Evolutionary conservation across 2,113 vertebrate genomes (phyloP), one percentile per base, ranked within the genome.

Genomic region (Eurypyga helias): DNA sequence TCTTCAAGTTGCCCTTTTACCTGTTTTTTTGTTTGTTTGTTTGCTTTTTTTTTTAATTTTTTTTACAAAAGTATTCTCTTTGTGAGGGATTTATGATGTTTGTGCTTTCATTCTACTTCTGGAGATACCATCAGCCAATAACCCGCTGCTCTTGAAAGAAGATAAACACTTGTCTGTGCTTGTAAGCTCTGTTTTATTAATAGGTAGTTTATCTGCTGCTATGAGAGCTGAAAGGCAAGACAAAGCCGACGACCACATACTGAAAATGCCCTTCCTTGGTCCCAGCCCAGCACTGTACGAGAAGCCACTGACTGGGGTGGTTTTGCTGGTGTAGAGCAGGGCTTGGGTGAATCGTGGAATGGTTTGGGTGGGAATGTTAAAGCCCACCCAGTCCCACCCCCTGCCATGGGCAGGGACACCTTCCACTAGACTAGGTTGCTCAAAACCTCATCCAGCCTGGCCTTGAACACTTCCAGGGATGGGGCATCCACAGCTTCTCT

Each of bases 181-280:
- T n/a, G 23, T 34, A 43, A 80, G 64, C 24, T 71, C 41, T 24
- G 51, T 31, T 73, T 78, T 66, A 16, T 94, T 71, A 87, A 85
- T 3, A 19, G 17, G 4, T 17, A 28, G 41, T 78, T 90, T 66
- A 58, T 93, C 82, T 77, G 60, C 36, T 57, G 34, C 67, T 76
- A 6, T 18, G 13, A 49, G 71, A 77, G 64, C 72, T 80, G 33
- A 75, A 46, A 33, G 23, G 8, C 3, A 6, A 33, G 46, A 66
- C 10, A 66, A 78, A 83, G 31, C 14, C 0, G 0, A 82, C 61
- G 24, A 23, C 33, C 28, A 5, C 3, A 0, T 3, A 9, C 29
- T 31, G 70, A 60, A 73, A 77, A 72, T 11, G 1, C 7, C 55
- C 43, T 29, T 55, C 34, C 55, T 38, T 2, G 4, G 45, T 25